A percentile compares a stretch with the other conserved stretches of the same genome.
These are phyloP conservation scores for Macrobrachium rosenbergii DNA, from an alignment of 1,140 invertebrate genomes.

Conservation along the genomic window DNA sequence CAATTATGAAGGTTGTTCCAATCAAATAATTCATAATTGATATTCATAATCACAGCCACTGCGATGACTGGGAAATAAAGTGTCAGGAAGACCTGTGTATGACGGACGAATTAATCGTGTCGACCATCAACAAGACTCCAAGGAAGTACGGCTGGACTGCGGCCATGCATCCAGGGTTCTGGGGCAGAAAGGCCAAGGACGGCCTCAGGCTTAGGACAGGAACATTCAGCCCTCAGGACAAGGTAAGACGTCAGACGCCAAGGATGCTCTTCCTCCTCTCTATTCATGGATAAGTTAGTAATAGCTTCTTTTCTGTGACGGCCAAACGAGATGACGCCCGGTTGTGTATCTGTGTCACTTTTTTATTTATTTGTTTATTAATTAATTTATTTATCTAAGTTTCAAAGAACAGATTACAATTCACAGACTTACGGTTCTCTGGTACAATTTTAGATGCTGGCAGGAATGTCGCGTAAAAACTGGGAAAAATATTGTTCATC, in stretches of 20 bases:
- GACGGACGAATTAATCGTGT: slow-evolving; percentile 78
- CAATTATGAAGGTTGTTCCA: not conserved
- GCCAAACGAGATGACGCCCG: too few species aligned
- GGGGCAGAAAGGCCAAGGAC: slow-evolving; percentile 85
- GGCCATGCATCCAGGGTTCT: slow-evolving; percentile 84
- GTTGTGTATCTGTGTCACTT: too few species aligned
- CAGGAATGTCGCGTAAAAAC: too few species aligned
- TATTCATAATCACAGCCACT: not conserved
- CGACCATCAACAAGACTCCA: slow-evolving; percentile 76
- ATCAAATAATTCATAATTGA: not conserved
- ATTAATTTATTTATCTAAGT: too few species aligned
- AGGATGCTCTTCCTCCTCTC: not conserved
- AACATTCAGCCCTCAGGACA: slow-evolving; percentile 74
- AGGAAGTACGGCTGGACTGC: slow-evolving; percentile 79
- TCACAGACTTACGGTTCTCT: too few species aligned
- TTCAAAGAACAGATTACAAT: too few species aligned
- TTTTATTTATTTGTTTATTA: too few species aligned
- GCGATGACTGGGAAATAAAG: not conserved
- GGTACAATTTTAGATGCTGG: too few species aligned
- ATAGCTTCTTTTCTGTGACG: too few species aligned
- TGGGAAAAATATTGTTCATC: too few species aligned
- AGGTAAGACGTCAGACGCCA: not conserved
- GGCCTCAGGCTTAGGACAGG: slow-evolving; percentile 83
- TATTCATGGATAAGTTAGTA: not conserved
- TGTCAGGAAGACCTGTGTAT: slow-evolving; percentile 84